These are phyloP conservation scores for Syrrhaptes paradoxus DNA, from an alignment of 2,113 vertebrate species.

Conservation along the genomic window DNA sequence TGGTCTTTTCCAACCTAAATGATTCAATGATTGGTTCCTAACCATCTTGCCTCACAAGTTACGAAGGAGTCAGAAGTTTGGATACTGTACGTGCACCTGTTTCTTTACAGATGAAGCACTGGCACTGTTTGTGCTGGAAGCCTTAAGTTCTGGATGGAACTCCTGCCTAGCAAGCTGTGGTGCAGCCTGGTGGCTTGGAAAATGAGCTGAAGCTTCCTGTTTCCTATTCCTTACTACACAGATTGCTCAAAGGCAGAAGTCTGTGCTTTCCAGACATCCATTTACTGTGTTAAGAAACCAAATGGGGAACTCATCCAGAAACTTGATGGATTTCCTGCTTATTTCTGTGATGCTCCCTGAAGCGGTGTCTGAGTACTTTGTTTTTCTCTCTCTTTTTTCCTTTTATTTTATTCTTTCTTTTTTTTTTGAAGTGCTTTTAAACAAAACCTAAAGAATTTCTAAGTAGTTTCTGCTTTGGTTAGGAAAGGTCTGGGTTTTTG, in stretches of 20 bases:
- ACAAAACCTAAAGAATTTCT: not conserved
- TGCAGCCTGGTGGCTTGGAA: not conserved
- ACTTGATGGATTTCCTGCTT: not conserved
- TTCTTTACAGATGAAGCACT: not conserved
- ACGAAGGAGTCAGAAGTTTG: not conserved
- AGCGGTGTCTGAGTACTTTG: not conserved
- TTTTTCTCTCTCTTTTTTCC: no score
- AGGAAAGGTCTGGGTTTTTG: not conserved
- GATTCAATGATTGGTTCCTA: not conserved
- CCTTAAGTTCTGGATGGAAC: not conserved
- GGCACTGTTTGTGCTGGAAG: not conserved
- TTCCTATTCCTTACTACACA: not conserved
- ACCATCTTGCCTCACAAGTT: not conserved
- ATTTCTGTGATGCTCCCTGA: not conserved
- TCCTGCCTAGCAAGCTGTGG: not conserved
- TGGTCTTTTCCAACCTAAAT: not conserved
- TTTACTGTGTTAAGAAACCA: not conserved
- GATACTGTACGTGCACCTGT: not conserved
- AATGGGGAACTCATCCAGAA: not conserved
- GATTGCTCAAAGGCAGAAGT: not conserved
- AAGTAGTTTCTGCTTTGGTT: not conserved
- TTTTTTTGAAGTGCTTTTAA: not conserved
- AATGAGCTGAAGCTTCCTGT: not conserved
- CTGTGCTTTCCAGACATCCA: not conserved
- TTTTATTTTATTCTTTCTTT: not conserved